Evolutionary conservation across 2,797 vertebrate species (phyloP).

Genomic region (Neopelma chrysocephalum): DNA sequence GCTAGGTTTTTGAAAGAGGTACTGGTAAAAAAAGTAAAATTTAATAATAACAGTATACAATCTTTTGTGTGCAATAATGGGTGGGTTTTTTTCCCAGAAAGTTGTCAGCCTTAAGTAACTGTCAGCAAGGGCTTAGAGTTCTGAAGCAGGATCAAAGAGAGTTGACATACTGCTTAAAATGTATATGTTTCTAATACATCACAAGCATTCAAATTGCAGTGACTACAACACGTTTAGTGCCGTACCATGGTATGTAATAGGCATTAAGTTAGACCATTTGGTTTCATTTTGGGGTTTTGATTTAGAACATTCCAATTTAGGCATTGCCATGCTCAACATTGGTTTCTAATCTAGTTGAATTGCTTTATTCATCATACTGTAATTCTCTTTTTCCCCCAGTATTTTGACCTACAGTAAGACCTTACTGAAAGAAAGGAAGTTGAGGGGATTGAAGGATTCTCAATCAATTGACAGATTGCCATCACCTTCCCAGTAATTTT

Average conservation of each 20-base stretch:
- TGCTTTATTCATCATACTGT: conserved; percentile 4
- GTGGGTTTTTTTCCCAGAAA: neutral
- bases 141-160: conserved; percentile 56
- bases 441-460: conserved; percentile 35
- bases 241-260: conserved; percentile 4
- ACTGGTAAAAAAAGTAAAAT: neutral
- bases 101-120: conserved; percentile 39
- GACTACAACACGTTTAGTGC: conserved; percentile 28
- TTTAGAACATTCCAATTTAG: conserved; percentile 35
- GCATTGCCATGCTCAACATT: neutral
- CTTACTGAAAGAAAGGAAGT: conserved; percentile 7
- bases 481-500: conserved; percentile 62
- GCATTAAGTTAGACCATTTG: conserved; percentile 43
- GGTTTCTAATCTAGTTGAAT: conserved; percentile 30
- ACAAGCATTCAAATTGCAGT: conserved; percentile 45
- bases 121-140: conserved; percentile 31
- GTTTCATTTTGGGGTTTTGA: conserved; percentile 37
- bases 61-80: neutral
- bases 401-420: conserved; percentile 51
- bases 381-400: conserved; percentile 26
- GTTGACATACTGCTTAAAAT: conserved; percentile 53
- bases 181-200: conserved; percentile 58
- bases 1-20: neutral
- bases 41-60: neutral
- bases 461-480: conserved; percentile 41